Conservation (phyloP, 2,113 vertebrate species). For the Vombatus ursinus region DNA sequence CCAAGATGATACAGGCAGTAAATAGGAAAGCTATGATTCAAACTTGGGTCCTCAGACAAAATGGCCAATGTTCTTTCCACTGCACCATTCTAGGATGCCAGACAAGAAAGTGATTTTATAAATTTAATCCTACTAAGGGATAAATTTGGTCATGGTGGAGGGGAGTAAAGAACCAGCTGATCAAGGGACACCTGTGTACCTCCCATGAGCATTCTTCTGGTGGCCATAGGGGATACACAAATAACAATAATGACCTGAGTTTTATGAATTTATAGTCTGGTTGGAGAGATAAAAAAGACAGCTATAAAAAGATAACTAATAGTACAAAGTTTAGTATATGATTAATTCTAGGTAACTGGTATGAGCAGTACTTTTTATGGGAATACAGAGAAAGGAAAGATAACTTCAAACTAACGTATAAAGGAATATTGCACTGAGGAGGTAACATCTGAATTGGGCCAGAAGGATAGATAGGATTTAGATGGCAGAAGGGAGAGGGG, state of each 20-base stretch:
- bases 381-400: background rate
- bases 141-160: background rate
- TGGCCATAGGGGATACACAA: background rate
- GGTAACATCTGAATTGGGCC: background rate
- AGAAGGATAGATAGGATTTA: background rate
- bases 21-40: too few species aligned
- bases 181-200: too few species aligned
- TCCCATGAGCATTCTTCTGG: background rate
- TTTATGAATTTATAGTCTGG: background rate
- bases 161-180: background rate
- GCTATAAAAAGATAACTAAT: background rate
- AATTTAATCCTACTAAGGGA: background rate
- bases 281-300: constrained; percentile 18
- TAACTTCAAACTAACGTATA: background rate
- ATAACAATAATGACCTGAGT: background rate
- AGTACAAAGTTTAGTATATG: background rate
- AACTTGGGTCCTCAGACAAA: too few species aligned
- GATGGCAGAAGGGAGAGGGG: background rate
- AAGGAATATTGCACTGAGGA: background rate
- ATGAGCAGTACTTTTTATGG: fast-evolving
- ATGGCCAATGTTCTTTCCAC: too few species aligned
- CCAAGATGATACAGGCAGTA: too few species aligned
- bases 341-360: background rate
- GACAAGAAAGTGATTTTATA: background rate
- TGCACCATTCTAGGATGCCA: background rate